phyloP scores from a whole-genome alignment of 2,113 vertebrate species.

The Pygathrix nemaeus region DNA sequence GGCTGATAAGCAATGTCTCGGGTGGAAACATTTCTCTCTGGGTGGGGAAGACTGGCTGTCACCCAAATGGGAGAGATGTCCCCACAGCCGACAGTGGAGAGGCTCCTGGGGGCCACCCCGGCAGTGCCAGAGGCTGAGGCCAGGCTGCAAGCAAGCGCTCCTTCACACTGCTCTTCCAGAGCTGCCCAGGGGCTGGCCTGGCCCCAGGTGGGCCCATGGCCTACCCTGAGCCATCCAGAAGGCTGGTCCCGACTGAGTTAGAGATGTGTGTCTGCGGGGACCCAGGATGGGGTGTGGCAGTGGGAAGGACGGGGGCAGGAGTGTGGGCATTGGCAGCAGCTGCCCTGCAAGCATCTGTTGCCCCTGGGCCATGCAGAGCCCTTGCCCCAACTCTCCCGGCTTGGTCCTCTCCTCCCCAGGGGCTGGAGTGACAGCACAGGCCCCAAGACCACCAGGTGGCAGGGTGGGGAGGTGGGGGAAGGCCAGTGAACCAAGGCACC shows the following conservation, averaged over 20 bases:
- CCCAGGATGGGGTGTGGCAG: background rate
- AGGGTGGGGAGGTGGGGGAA: background rate
- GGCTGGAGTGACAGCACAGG: background rate
- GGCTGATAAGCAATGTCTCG: background rate
- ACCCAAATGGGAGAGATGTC: background rate
- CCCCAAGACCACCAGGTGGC: background rate
- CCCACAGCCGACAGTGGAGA: background rate
- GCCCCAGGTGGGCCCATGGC: background rate
- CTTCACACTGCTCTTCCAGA: background rate
- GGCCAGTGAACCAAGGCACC: background rate
- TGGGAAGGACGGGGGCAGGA: background rate
- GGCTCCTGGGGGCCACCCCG: background rate
- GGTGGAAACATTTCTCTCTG: background rate
- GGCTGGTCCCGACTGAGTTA: background rate
- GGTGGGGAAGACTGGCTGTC: background rate
- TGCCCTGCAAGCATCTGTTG: constrained; percentile 28
- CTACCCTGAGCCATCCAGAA: background rate
- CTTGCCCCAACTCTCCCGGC: background rate
- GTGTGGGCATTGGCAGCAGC: accelerated
- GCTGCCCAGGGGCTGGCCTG: background rate
- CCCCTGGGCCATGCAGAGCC: background rate
- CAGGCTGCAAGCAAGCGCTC: too few relatives aligned
- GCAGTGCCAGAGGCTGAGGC: background rate
- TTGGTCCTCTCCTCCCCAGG: background rate
- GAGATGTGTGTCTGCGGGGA: background rate